These are phyloP conservation scores for Oostethus manadensis DNA, from an alignment of 2,113 vertebrate species.

Conservation along the genomic window DNA sequence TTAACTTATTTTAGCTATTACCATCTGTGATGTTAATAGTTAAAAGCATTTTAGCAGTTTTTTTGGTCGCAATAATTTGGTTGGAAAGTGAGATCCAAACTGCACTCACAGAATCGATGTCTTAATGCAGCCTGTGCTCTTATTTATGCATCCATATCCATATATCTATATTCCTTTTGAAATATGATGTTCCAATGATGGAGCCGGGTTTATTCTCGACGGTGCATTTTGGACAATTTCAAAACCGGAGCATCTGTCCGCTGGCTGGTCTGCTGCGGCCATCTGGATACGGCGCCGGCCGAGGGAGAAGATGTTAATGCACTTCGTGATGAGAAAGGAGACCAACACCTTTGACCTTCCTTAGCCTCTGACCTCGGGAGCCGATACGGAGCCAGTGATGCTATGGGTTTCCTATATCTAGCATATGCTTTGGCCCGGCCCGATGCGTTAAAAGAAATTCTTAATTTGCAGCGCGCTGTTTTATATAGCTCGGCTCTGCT, in stretches of 20 bases:
- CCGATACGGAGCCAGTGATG: conserved; percentile 63
- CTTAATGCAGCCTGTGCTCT: conserved; percentile 22
- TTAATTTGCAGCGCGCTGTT: conserved; percentile 55
- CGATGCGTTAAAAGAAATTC: conserved; percentile 71
- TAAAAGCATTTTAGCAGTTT: too few species aligned
- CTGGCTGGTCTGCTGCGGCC: conserved; percentile 44
- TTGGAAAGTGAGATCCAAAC: conserved; percentile 14
- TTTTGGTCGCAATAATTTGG: conserved; percentile 8
- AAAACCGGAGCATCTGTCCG: conserved; percentile 66
- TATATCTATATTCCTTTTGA: conserved; percentile 66
- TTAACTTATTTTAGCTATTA: too few species aligned
- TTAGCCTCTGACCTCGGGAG: conserved; percentile 72
- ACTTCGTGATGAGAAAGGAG: conserved; percentile 76
- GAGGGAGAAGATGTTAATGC: conserved; percentile 70
- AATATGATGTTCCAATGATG: conserved; percentile 71
- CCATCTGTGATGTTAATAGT: too few species aligned
- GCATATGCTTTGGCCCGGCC: conserved; percentile 64
- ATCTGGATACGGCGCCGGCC: conserved; percentile 65
- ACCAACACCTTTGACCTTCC: conserved; percentile 75
- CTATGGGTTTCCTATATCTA: conserved; percentile 74
- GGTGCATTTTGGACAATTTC: conserved; percentile 63
- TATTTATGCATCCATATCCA: not conserved
- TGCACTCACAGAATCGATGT: conserved; percentile 39
- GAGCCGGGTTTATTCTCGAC: conserved; percentile 67
- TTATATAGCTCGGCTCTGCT: conserved; percentile 58